A percentile compares a stretch with the other conserved stretches of the same genome.
These are phyloP conservation scores for Potorous gilbertii DNA, from an alignment of 2,797 vertebrate species.

Conservation along the genomic window DNA sequence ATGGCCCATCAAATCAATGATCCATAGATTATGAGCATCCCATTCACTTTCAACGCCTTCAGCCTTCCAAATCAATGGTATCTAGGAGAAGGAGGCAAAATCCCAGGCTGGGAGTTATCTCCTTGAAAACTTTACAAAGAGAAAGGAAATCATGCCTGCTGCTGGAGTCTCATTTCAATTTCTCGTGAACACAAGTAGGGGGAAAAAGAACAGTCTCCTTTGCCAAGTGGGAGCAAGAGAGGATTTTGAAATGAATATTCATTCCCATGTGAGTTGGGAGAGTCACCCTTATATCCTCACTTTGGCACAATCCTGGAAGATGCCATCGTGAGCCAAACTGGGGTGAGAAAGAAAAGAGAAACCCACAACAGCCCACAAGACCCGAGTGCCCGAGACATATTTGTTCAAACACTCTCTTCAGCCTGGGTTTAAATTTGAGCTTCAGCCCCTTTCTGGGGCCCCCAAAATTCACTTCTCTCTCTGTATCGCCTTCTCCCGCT, in stretches of 20 bases:
- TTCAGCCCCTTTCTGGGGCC: neutral
- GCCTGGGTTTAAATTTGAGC: neutral
- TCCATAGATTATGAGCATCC: constrained; percentile 52
- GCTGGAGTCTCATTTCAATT: neutral
- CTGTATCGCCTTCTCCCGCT: neutral
- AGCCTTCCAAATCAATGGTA: neutral
- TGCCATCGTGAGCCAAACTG: neutral
- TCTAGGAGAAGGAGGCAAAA: constrained; percentile 53
- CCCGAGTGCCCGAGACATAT: neutral
- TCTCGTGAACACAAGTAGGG: neutral
- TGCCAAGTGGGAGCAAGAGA: neutral
- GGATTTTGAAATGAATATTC: constrained; percentile 2
- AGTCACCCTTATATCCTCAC: neutral
- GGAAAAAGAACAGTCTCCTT: neutral
- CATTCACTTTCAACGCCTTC: neutral
- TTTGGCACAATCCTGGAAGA: neutral
- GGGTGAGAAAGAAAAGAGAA: neutral
- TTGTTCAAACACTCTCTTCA: neutral
- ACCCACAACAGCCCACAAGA: neutral
- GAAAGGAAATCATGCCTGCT: neutral
- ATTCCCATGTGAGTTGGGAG: neutral
- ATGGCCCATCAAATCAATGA: neutral
- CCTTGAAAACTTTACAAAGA: neutral
- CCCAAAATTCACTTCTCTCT: neutral
- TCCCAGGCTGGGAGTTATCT: neutral